phyloP scores from a whole-genome alignment of 2,797 vertebrate species.

The Anableps anableps region DNA sequence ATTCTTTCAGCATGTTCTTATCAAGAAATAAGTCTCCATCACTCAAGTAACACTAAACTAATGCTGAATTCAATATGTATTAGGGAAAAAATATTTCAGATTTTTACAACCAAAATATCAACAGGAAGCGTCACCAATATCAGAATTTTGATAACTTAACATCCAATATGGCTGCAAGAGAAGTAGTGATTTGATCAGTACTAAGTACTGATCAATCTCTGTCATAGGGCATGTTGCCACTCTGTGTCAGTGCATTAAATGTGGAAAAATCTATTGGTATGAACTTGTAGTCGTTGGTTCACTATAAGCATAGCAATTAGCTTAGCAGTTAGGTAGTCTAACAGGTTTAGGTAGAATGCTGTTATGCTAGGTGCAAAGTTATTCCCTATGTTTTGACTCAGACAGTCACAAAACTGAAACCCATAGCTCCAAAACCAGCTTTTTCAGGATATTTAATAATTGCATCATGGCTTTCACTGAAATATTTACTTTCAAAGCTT shows the following conservation, averaged over 20 bases:
- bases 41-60: neutral
- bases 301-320: neutral
- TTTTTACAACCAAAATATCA: neutral
- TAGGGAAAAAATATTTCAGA: neutral
- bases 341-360: neutral
- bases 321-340: neutral
- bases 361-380: neutral
- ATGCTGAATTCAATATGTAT: neutral
- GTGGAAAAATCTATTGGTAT: neutral
- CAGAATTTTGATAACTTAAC: neutral
- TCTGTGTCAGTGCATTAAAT: neutral
- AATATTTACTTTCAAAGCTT: neutral
- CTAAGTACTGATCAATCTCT: no score
- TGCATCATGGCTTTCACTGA: neutral
- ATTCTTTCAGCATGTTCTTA: neutral
- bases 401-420: neutral
- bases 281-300: neutral
- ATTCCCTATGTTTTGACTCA: neutral
- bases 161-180: neutral
- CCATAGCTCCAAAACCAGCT: neutral
- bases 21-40: neutral
- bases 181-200: no score
- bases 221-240: no score
- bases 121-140: neutral
- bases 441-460: neutral